phyloP scores from a whole-genome alignment of 1,140 invertebrate species.

The Pararge aegeria region DNA sequence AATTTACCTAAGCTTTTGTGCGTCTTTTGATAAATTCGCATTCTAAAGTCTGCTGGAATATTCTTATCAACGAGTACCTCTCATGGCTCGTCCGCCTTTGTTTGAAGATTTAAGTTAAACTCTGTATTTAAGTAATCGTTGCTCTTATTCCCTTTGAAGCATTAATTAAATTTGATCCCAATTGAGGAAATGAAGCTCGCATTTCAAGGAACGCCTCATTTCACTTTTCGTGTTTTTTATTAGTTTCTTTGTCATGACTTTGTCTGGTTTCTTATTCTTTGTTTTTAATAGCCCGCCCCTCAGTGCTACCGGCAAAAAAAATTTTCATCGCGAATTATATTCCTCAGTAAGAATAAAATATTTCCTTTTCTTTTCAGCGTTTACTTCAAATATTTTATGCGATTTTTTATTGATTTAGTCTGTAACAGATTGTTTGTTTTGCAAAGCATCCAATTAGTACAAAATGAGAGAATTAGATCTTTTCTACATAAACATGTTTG shows the following conservation, averaged over 20 bases:
- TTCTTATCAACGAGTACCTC: constrained; percentile 45
- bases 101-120: constrained; percentile 49
- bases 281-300: neutral
- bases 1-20: constrained; percentile 66
- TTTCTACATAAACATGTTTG: too few species aligned
- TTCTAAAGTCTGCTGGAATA: constrained; percentile 39
- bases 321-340: constrained; percentile 4
- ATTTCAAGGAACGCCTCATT: constrained; percentile 9
- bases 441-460: too few species aligned
- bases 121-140: constrained; percentile 41
- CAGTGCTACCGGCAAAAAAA: neutral
- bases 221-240: constrained; percentile 9
- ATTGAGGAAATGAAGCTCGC: constrained; percentile 11
- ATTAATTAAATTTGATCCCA: constrained; percentile 30
- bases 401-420: neutral
- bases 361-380: neutral
- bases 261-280: constrained; percentile 3
- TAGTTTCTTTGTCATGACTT: constrained; percentile 8
- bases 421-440: too few species aligned
- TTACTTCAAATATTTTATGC: neutral
- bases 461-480: too few species aligned
- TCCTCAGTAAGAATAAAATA: neutral
- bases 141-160: constrained; percentile 33
- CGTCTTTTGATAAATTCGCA: constrained; percentile 60
- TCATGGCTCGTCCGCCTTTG: constrained; percentile 48